phyloP scores from a whole-genome alignment of 2,113 vertebrate species.

The Balaeniceps rex region DNA sequence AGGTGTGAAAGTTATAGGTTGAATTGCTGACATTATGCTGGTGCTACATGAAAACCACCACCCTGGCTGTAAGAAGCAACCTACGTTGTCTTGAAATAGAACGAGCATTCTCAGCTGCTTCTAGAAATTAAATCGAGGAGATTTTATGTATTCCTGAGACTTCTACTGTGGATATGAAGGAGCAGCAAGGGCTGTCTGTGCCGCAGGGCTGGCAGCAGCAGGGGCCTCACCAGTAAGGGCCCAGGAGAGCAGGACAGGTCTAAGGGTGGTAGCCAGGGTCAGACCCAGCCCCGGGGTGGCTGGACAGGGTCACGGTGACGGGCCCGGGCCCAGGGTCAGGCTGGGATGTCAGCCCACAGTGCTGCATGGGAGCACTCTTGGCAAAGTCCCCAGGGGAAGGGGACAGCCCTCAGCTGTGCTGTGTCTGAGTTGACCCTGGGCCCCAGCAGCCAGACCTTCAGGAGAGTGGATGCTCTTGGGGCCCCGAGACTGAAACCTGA shows the following conservation, averaged over 20 bases:
- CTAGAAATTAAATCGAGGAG: not conserved
- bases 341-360: not conserved
- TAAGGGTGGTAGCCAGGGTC: not conserved
- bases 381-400: not conserved
- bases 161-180: not conserved
- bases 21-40: not conserved
- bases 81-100: not conserved
- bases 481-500: too few relatives aligned
- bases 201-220: too few relatives aligned
- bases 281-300: not conserved
- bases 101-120: not conserved
- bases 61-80: not conserved
- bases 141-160: not conserved
- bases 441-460: not conserved
- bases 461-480: not conserved
- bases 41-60: not conserved
- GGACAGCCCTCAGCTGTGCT: not conserved
- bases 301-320: not conserved
- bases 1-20: not conserved
- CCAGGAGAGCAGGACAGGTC: accelerated
- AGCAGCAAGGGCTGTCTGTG: not conserved
- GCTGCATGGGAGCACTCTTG: not conserved
- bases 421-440: not conserved
- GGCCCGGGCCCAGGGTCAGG: not conserved
- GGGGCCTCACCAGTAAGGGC: not conserved